A percentile compares a stretch with the other conserved stretches of the same genome.
Conservation (phyloP, 2,888 invertebrate genomes). For the Limnephilus marmoratus region DNA sequence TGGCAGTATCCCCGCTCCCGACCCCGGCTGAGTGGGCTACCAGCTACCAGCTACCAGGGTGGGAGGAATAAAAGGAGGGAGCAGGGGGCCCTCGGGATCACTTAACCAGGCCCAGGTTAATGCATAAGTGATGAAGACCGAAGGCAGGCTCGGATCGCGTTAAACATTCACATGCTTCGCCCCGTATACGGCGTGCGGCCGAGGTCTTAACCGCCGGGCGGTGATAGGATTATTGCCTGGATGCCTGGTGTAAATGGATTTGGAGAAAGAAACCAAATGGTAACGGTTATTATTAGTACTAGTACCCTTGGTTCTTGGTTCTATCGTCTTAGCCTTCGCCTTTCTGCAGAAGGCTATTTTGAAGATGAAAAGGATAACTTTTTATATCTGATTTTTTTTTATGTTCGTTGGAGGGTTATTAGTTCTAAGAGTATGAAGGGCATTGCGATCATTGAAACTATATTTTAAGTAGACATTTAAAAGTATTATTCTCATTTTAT, state of each 20-base stretch:
- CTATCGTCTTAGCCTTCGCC: not conserved
- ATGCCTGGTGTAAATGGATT: slow-evolving; percentile 46
- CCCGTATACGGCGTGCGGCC: slow-evolving; percentile 56
- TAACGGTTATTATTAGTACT: slow-evolving; percentile 40
- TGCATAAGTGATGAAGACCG: slow-evolving; percentile 78
- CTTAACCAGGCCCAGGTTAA: slow-evolving; percentile 76
- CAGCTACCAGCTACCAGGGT: slow-evolving; percentile 70
- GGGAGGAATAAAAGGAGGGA: slow-evolving; percentile 68
- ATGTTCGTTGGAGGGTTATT: not conserved
- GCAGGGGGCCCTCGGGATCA: slow-evolving; percentile 73
- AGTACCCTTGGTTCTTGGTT: not conserved
- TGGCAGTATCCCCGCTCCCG: slow-evolving; percentile 67
- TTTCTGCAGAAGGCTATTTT: not conserved
- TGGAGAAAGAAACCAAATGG: slow-evolving; percentile 43
- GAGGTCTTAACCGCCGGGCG: slow-evolving; percentile 54
- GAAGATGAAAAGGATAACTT: not conserved
- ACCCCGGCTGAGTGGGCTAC: slow-evolving; percentile 67
- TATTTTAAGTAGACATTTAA: not conserved
- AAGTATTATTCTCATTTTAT: not conserved
- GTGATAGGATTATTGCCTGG: slow-evolving; percentile 56
- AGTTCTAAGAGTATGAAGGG: not conserved
- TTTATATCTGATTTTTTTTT: not conserved
- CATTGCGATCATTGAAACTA: not conserved
- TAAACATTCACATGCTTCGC: slow-evolving; percentile 53
- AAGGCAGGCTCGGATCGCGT: slow-evolving; percentile 40